Conservation (phyloP, 2,888 invertebrate species). For the Aproaerema taeniolella region DNA sequence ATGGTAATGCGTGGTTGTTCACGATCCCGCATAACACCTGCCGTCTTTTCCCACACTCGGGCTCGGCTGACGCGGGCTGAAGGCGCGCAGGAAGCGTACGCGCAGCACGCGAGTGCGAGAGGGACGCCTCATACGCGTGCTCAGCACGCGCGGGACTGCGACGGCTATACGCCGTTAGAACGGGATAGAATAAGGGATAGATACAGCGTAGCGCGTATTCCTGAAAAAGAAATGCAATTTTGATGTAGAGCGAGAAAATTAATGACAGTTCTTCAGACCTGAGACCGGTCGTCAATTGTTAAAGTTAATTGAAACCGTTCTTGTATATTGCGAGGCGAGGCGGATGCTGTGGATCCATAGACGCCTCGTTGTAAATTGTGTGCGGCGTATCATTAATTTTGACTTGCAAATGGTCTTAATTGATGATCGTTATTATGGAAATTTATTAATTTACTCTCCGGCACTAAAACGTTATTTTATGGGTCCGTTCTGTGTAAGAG, state of each 20-base stretch:
- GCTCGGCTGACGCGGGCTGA: conserved; percentile 34
- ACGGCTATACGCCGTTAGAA: conserved; percentile 32
- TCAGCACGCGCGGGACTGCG: conserved; percentile 50
- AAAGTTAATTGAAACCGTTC: conserved; percentile 33
- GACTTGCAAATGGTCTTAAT: conserved; percentile 27
- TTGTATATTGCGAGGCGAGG: no score
- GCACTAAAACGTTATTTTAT: conserved; percentile 11
- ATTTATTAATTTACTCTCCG: conserved; percentile 22
- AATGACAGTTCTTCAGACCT: conserved; percentile 24
- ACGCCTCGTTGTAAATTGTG: conserved; percentile 21
- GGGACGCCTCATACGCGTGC: conserved; percentile 39
- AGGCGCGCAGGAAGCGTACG: conserved; percentile 62
- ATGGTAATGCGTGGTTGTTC: conserved; percentile 78
- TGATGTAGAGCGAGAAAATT: conserved; percentile 29
- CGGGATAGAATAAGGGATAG: conserved; percentile 41
- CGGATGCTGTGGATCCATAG: no score
- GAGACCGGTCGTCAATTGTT: conserved; percentile 29
- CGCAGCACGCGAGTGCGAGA: conserved; percentile 45
- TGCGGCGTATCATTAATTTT: conserved; percentile 22
- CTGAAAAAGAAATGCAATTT: no score
- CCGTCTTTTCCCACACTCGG: conserved; percentile 78
- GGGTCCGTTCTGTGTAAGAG: conserved; percentile 1
- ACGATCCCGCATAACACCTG: conserved; percentile 79
- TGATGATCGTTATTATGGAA: conserved; percentile 22
- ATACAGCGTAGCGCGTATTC: conserved; percentile 43